Evolutionary conservation across 2,113 vertebrate genomes (phyloP).

Genomic region (Geothlypis trichas): DNA sequence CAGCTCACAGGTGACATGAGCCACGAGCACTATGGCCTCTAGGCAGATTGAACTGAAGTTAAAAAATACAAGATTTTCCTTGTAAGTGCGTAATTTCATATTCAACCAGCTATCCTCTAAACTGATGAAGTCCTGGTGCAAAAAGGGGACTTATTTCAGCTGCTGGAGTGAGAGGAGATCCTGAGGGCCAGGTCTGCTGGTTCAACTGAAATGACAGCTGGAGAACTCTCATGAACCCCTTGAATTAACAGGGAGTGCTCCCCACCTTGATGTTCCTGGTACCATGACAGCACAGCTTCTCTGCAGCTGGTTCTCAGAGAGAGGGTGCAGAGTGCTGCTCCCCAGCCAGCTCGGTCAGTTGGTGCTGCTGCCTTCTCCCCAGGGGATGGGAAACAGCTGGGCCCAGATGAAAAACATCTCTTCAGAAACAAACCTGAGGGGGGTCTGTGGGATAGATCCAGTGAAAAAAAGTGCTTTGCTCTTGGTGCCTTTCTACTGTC

Average conservation of each 20-base stretch:
- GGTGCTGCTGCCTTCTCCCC: not conserved
- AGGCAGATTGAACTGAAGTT: not conserved
- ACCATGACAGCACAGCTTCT: not conserved
- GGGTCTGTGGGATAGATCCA: not conserved
- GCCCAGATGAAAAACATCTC: not conserved
- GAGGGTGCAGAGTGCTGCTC: not conserved
- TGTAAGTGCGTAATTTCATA: not conserved
- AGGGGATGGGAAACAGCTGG: not conserved
- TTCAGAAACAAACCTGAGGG: not conserved
- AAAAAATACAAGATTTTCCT: not conserved
- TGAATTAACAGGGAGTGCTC: not conserved
- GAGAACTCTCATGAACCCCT: not conserved
- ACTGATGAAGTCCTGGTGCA: not conserved
- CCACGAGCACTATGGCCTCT: not conserved
- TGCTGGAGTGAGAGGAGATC: not conserved
- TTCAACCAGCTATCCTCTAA: not conserved
- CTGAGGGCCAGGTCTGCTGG: not conserved
- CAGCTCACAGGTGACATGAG: fast-evolving
- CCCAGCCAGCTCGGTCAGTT: fast-evolving
- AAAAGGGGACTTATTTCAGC: not conserved
- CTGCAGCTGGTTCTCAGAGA: fast-evolving
- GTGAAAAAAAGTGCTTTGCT: not conserved
- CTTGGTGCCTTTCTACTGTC: not conserved
- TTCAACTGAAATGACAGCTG: not conserved
- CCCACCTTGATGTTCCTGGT: not conserved